Base-by-base conservation (phyloP, 2,113 vertebrate species). In the Cricetomys ansorgei region DNA sequence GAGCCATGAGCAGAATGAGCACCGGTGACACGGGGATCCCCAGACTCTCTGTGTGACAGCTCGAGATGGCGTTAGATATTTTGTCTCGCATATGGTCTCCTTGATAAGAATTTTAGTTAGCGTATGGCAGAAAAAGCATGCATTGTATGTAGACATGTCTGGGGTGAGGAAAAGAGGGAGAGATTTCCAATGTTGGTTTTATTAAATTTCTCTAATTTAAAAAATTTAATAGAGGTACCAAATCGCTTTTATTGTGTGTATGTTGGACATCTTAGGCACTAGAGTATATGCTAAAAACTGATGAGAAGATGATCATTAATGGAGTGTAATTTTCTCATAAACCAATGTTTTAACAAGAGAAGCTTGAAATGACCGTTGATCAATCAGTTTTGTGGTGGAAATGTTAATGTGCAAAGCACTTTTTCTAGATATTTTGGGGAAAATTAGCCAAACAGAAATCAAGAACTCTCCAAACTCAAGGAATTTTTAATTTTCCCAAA, bases 401-500 rank as follows among this genome's bases (percentile, higher is more conserved):
- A 92, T 79, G 59, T 92, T 97, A 96, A 93, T 96, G 59, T 96
- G 34, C 55, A 93, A 92, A 96, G 34, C 65, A 95, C 65, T 92
- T 89, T 89, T 79, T 75, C 70, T 93, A 89, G 93, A 83, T 76
- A 91, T 93, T 97, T 83, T 72, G 95, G 86, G 16, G 48, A n/a
- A 85, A 94, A 95, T 96, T 97, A 94, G 50, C 86, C 93, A 91
- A 91, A 73, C 50, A 92, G 89, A 92, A 97, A 88, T 89, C 64
- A 76, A 93, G 91, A 94, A 31, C 73, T 89, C 64, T 64, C 53
- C 43, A 81, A 92, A 93, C 87, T 92, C 48, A 96, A 93, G 90
- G 43, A 96, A 96, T 95, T 96, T 96, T 97, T 91, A 90, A 95
- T 97, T 92, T 96, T 43, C 89, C 70, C 4, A 73, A 96, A 77